Evolutionary conservation across 2,113 vertebrate species (phyloP), one percentile per base, ranked within the genome.

Genomic region (Orientallactaga bullata): DNA sequence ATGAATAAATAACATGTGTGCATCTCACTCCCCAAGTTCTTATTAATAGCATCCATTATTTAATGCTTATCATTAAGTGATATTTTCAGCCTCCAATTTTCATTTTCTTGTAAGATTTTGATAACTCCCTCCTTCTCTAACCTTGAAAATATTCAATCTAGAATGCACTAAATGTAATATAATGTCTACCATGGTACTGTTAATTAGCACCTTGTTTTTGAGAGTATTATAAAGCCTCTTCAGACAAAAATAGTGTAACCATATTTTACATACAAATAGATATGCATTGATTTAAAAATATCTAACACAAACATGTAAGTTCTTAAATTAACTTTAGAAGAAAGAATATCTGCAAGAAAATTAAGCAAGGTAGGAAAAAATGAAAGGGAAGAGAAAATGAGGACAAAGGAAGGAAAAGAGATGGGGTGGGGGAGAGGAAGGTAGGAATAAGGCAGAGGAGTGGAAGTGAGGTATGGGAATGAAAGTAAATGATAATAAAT

Each of bases 321-420:
- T 61, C 60, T 61, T 61, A 61, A 61, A 61, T 61, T 61, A 47
- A 47, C 42, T 47, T 47, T 47, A 47, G 42, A 47, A 17, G 60
- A 17, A 61, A 61, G 20, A 61, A 21, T 61, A 61, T 61, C 20
- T 61, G 15, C 60, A 61, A 21, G 60, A 17, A 15, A 15, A 61
- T 61, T 61, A 61, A 21, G 60, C 23, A 65, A 24, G 63, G 58
- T n/a, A 69, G 37, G 63, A 61, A 79, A 21, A 11, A 47, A 55
- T 28, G 8, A 28, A 16, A 3, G 32, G 39, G 42, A 12, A 63
- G 51, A 18, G 35, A 37, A 76, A 68, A 24, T 20, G 58, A 77
- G 0, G 42, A 28, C 32, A 2, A 3, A 37, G 3, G 17, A 63
- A 6, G 12, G 1, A 4, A 84, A 9, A 35, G 3, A 28, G 26